phyloP scores from a whole-genome alignment of 2,888 invertebrate genomes.

The Mylabris sibirica region DNA sequence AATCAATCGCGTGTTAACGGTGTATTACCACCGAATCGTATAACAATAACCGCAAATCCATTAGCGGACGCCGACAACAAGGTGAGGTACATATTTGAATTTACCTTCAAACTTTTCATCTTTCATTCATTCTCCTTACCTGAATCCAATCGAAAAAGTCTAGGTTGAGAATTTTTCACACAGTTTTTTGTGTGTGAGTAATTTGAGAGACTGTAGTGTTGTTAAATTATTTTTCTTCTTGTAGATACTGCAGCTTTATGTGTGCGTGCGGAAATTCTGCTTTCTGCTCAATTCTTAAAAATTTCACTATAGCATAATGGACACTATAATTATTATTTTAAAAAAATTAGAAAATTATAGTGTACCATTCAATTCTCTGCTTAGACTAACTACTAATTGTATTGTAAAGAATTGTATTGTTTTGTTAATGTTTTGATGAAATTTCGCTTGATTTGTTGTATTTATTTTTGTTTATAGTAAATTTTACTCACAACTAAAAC shows the following conservation, averaged over 20 bases:
- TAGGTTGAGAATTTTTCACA: slow-evolving; percentile 13
- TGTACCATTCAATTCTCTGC: slow-evolving; percentile 35
- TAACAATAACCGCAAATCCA: slow-evolving; percentile 80
- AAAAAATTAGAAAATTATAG: not conserved
- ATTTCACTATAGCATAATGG: slow-evolving; percentile 1
- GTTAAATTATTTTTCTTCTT: not conserved
- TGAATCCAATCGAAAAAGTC: not conserved
- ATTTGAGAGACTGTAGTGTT: not conserved
- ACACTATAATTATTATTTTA: not conserved
- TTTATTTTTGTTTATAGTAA: slow-evolving; percentile 42
- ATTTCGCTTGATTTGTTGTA: slow-evolving; percentile 36
- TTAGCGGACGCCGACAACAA: slow-evolving; percentile 74
- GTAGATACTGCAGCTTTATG: not conserved
- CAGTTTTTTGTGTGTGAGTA: not conserved
- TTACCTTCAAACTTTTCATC: slow-evolving; percentile 20
- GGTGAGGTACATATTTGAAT: slow-evolving; percentile 63
- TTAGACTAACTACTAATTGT: slow-evolving; percentile 55
- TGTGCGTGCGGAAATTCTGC: not conserved
- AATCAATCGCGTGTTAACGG: slow-evolving; percentile 56
- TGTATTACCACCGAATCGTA: slow-evolving; percentile 54
- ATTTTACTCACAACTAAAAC: slow-evolving; percentile 59
- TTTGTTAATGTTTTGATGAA: not conserved
- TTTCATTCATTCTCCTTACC: slow-evolving; percentile 20
- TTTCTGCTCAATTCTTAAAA: not conserved
- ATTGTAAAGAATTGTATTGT: not conserved